These are phyloP conservation scores for Calliphora vicina DNA, from an alignment of 1,140 invertebrate genomes.

Conservation along the genomic window DNA sequence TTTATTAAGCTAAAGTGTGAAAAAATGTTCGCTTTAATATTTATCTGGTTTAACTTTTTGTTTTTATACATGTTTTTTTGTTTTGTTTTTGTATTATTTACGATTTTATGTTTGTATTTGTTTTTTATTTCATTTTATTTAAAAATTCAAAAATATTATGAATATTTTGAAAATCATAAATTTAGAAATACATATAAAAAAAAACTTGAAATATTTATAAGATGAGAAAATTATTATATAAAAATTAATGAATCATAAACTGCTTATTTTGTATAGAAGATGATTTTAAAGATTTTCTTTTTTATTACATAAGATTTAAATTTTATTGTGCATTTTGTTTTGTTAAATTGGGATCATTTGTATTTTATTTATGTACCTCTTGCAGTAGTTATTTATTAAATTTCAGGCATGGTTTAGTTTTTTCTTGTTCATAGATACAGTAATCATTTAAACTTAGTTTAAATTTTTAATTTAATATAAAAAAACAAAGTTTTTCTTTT, in stretches of 20 bases:
- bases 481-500: conserved; percentile 56
- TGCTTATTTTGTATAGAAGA: neutral
- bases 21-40: conserved; percentile 62
- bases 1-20: conserved; percentile 64
- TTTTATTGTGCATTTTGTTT: conserved; percentile 56
- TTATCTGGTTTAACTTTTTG: conserved; percentile 51
- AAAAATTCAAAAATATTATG: neutral
- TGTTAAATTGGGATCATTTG: conserved; percentile 7
- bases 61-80: conserved; percentile 42
- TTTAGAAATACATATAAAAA: conserved; percentile 59
- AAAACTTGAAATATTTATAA: conserved; percentile 62
- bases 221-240: conserved; percentile 36
- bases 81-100: conserved; percentile 45
- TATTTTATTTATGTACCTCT: conserved; percentile 41
- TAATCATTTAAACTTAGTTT: conserved; percentile 36
- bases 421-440: conserved; percentile 42
- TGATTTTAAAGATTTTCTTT: conserved; percentile 4
- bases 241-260: conserved; percentile 9
- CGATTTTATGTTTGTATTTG: conserved; percentile 43
- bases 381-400: conserved; percentile 24
- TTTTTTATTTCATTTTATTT: too few species aligned
- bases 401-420: conserved; percentile 34
- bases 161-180: neutral
- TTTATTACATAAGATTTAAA: conserved; percentile 36
- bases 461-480: conserved; percentile 44